These are phyloP conservation scores for Liasis olivaceus DNA, from an alignment of 2,797 vertebrate species.

Conservation along the genomic window DNA sequence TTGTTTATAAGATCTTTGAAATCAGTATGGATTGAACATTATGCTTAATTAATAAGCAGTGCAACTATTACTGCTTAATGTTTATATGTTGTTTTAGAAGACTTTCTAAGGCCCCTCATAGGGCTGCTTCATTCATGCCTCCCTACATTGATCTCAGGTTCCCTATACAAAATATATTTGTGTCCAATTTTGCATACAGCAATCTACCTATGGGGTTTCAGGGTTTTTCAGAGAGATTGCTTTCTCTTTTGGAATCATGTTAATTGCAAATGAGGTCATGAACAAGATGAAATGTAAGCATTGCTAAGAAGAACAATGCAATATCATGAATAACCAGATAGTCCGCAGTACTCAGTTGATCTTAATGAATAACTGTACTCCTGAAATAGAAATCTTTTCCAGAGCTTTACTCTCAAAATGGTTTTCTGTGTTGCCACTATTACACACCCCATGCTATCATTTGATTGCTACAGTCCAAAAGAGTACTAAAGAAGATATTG, in stretches of 20 bases:
- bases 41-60: conserved; percentile 28
- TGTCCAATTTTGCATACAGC: not conserved
- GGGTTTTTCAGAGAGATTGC: not conserved
- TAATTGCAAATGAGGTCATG: conserved; percentile 6
- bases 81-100: conserved; percentile 13
- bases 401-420: conserved; percentile 15
- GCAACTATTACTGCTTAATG: conserved; percentile 25
- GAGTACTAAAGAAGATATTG: not conserved
- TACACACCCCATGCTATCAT: not conserved
- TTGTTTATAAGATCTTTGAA: conserved; percentile 39
- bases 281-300: not conserved
- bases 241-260: not conserved
- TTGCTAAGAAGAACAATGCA: conserved; percentile 45
- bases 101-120: not conserved
- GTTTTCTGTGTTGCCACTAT: conserved; percentile 3
- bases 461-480: not conserved
- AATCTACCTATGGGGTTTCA: conserved; percentile 8
- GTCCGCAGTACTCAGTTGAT: not conserved
- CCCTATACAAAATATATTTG: not conserved
- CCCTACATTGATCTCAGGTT: not conserved
- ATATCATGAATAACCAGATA: not conserved
- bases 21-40: conserved; percentile 2
- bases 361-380: conserved; percentile 29
- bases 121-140: not conserved
- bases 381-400: conserved; percentile 3